Evolutionary conservation across 2,888 invertebrate species (phyloP).

Genomic region (Neoaliturus tenellus): DNA sequence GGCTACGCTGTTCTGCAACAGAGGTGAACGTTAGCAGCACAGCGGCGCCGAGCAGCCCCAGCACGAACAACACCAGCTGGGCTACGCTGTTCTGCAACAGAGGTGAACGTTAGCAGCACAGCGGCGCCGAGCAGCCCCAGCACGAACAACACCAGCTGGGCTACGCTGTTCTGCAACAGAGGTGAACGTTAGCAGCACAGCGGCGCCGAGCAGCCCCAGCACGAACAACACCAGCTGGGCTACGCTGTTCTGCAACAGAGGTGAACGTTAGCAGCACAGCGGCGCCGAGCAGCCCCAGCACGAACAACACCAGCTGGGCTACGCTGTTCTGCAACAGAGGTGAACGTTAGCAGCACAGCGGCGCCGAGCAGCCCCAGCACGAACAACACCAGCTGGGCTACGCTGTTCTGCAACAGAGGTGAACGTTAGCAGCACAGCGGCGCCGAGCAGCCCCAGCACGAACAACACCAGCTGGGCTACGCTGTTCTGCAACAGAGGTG

Average conservation of each 20-base stretch:
- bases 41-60: no score
- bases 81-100: no score
- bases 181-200: conserved; percentile 86
- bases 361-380: conserved; percentile 84
- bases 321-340: no score
- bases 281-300: conserved; percentile 83
- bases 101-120: no score
- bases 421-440: conserved; percentile 84
- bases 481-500: conserved; percentile 87
- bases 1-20: no score
- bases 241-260: conserved; percentile 80
- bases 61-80: no score
- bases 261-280: conserved; percentile 84
- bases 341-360: conserved; percentile 82
- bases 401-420: not conserved
- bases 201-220: conserved; percentile 83
- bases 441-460: conserved; percentile 82
- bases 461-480: conserved; percentile 84
- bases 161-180: no score
- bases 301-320: conserved; percentile 75
- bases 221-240: conserved; percentile 84
- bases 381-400: conserved; percentile 75
- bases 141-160: no score
- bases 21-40: no score
- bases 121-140: no score